phyloP scores from a whole-genome alignment of 2,888 invertebrate genomes.

The Eulithis testata region DNA sequence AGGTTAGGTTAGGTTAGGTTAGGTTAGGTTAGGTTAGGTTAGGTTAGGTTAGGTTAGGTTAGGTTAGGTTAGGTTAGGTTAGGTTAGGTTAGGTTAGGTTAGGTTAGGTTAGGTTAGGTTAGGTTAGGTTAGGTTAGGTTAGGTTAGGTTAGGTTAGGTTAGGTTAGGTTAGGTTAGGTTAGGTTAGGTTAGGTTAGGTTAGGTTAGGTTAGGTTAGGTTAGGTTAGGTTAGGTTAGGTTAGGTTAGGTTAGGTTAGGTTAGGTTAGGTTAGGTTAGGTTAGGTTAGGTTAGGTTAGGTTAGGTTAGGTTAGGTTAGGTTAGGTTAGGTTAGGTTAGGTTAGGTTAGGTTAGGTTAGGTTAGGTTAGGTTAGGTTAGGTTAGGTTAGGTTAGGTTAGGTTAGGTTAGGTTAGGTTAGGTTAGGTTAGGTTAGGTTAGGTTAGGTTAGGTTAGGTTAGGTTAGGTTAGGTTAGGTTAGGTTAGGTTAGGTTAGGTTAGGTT shows the following conservation, averaged over 20 bases:
- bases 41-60: no score
- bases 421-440: slow-evolving; percentile 1
- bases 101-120: no score
- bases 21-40: no score
- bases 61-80: no score
- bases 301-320: slow-evolving; percentile 34
- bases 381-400: slow-evolving; percentile 1
- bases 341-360: slow-evolving; percentile 37
- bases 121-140: no score
- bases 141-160: slow-evolving; percentile 32
- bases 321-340: slow-evolving; percentile 39
- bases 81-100: no score
- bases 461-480: slow-evolving; percentile 1
- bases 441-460: slow-evolving; percentile 1
- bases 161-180: slow-evolving; percentile 17
- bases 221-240: slow-evolving; percentile 18
- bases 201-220: slow-evolving; percentile 21
- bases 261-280: slow-evolving; percentile 21
- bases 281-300: slow-evolving; percentile 16
- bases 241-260: slow-evolving; percentile 13
- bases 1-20: no score
- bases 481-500: slow-evolving; percentile 1
- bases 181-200: slow-evolving; percentile 12
- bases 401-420: slow-evolving; percentile 1
- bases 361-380: slow-evolving; percentile 40